Percentiles rank a stretch among this genome's conserved stretches.
phyloP scores from a whole-genome alignment of 1,140 invertebrate genomes.

The Drosophila sproati region DNA sequence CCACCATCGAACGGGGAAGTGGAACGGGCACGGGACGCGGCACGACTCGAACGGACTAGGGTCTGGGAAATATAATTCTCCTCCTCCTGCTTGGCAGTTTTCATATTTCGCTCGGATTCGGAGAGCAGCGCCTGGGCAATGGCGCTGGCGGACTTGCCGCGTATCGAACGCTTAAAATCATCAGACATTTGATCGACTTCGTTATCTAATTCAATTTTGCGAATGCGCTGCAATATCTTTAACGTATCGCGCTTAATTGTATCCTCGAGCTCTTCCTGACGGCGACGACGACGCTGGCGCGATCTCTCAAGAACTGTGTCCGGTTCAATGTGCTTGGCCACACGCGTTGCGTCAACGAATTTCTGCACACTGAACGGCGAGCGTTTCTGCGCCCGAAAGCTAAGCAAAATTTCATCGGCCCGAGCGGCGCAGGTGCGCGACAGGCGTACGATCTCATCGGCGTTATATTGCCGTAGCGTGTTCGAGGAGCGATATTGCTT shows the following conservation, averaged over 20 bases:
- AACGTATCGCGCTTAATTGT: slow-evolving; percentile 83
- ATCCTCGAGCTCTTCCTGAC: slow-evolving; percentile 85
- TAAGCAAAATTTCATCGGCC: slow-evolving; percentile 88
- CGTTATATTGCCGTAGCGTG: slow-evolving; percentile 87
- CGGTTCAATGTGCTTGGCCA: slow-evolving; percentile 87
- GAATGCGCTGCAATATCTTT: slow-evolving; percentile 84
- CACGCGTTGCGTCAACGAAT: slow-evolving; percentile 88
- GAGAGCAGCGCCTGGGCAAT: slow-evolving; percentile 89
- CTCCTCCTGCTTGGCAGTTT: slow-evolving; percentile 82
- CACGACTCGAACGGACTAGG: slow-evolving; percentile 71
- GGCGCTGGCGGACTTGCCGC: slow-evolving; percentile 90
- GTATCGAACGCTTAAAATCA: slow-evolving; percentile 86
- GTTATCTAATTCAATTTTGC: slow-evolving; percentile 76
- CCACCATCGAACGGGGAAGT: slow-evolving; percentile 31
- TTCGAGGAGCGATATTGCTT: slow-evolving; percentile 86
- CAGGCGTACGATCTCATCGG: slow-evolving; percentile 87
- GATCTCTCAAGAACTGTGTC: slow-evolving; percentile 86
- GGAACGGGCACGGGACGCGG: slow-evolving; percentile 68
- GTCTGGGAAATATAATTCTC: slow-evolving; percentile 74
- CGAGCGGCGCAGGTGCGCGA: slow-evolving; percentile 88
- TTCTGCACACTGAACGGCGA: slow-evolving; percentile 89
- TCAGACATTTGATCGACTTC: slow-evolving; percentile 85
- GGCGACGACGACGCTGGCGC: slow-evolving; percentile 85
- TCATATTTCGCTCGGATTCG: slow-evolving; percentile 87
- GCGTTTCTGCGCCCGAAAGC: slow-evolving; percentile 87